Evolutionary conservation across 92 coral and sea anemone genomes (phyloP), one percentile per base, ranked within the genome.

Genomic region (Anthopleura xanthogrammica): DNA sequence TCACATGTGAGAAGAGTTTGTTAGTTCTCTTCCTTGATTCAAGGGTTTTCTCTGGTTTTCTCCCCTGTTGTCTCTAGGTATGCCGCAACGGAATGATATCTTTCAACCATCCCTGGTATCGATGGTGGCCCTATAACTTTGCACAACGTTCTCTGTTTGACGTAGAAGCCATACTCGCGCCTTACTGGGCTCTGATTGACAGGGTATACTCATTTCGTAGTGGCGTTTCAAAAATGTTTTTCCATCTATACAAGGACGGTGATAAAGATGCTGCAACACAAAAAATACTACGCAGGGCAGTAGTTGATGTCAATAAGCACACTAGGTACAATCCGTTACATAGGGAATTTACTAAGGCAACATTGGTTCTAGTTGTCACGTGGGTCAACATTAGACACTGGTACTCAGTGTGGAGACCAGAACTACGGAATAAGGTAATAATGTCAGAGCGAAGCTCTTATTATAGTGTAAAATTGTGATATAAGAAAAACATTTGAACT

Each of bases 341-440:
- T 12, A 41, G 52, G 14, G 85, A 83, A 79, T 79, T 85, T n/a
- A 68, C 71, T 7, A 36, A 62, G 7, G 87, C 92, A 2, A 16
- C 89, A 17, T 86, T 84, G 87, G 87, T 83, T 3, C 58, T 86
- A 40, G 90, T 90, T 13, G 90, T 90, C 54, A 90, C 88, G 39
- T 90, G 93, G 36, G 36, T 29, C 36, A 62, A 82, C 6, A 46
- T 89, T 57, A 83, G 89, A 50, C 92, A 79, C 54, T 41, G 77
- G 41, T 3, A 58, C 7, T 65, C 75, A 41, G 16, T 20, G 41
- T 72, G 79, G 79, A 56, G 58, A 55, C 3, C 22, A n/a, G 56
- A 72, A 11, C 16, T 82, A 12, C 39, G 79, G 48, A 36, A 72
- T 22, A 48, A 56, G 82, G 82, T 79, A 79, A 23, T 29, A 29